Percentiles rank a stretch among this genome's conserved stretches.
phyloP scores from a whole-genome alignment of 2,797 vertebrate genomes.

The Chaetophractus vellerosus region DNA sequence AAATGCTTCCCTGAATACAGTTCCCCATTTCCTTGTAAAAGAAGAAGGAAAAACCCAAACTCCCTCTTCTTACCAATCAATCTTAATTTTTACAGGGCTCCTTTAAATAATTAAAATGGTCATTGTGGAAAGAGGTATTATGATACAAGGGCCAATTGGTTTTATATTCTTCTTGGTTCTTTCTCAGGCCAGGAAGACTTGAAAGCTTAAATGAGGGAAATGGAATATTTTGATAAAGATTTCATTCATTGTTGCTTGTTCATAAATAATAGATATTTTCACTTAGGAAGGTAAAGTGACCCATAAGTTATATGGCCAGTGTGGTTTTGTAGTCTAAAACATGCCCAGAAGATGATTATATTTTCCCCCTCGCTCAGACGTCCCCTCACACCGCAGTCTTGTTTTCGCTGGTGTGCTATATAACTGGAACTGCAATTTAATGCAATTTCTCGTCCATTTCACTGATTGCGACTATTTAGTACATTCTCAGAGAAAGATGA shows the following conservation, averaged over 20 bases:
- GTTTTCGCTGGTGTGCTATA: slow-evolving; percentile 83
- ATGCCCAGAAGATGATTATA: slow-evolving; percentile 82
- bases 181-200: background rate
- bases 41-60: background rate
- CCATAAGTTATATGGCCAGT: slow-evolving; percentile 74
- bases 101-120: slow-evolving; percentile 69
- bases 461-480: slow-evolving; percentile 91
- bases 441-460: slow-evolving; percentile 90
- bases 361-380: slow-evolving; percentile 83
- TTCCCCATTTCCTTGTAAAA: slow-evolving; percentile 41
- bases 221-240: slow-evolving; percentile 33
- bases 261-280: slow-evolving; percentile 72
- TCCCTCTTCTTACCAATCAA: slow-evolving; percentile 49
- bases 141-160: slow-evolving; percentile 38
- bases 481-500: slow-evolving; percentile 91
- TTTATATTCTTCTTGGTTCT: slow-evolving; percentile 53
- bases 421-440: slow-evolving; percentile 88
- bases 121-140: slow-evolving; percentile 24
- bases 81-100: slow-evolving; percentile 73
- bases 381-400: slow-evolving; percentile 81
- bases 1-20: background rate
- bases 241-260: slow-evolving; percentile 53
- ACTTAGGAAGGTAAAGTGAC: slow-evolving; percentile 70
- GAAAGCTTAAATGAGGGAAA: slow-evolving; percentile 36
- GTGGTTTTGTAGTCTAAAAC: slow-evolving; percentile 82